Conservation (phyloP, 1,140 invertebrate species). For the Penaeus indicus region DNA sequence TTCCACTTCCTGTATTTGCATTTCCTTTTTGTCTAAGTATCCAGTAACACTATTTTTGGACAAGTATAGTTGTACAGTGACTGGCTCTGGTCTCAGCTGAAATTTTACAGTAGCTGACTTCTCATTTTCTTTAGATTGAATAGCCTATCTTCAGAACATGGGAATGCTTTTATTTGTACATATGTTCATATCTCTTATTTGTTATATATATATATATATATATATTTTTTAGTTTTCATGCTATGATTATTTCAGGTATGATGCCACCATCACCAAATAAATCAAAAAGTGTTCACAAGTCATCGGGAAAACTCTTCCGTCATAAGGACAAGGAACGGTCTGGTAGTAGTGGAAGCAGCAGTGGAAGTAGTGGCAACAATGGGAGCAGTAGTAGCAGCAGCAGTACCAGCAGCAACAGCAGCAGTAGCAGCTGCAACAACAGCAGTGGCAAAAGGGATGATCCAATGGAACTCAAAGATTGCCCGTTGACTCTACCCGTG, state of each 20-base stretch:
- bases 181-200: too few relatives aligned
- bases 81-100: too few relatives aligned
- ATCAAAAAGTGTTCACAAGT: conserved; percentile 63
- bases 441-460: conserved; percentile 45
- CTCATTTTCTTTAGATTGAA: too few relatives aligned
- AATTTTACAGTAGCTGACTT: too few relatives aligned
- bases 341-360: conserved; percentile 41
- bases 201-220: too few relatives aligned
- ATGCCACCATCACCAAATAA: conserved; percentile 64
- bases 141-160: not conserved
- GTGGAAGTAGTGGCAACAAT: conserved; percentile 39
- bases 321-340: conserved; percentile 64
- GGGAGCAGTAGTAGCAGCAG: conserved; percentile 33
- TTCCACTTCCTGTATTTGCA: too few relatives aligned
- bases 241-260: conserved; percentile 40
- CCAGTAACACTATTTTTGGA: too few relatives aligned
- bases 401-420: conserved; percentile 46
- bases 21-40: too few relatives aligned
- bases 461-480: conserved; percentile 68
- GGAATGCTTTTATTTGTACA: not conserved
- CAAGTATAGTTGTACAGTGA: too few relatives aligned
- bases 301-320: conserved; percentile 60
- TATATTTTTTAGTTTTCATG: too few relatives aligned
- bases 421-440: conserved; percentile 25
- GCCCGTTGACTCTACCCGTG: conserved; percentile 71